A percentile compares a stretch with the other conserved stretches of the same genome.
phyloP scores from a whole-genome alignment of 2,113 vertebrate species.

The Chamaetylas fuelleborni region DNA sequence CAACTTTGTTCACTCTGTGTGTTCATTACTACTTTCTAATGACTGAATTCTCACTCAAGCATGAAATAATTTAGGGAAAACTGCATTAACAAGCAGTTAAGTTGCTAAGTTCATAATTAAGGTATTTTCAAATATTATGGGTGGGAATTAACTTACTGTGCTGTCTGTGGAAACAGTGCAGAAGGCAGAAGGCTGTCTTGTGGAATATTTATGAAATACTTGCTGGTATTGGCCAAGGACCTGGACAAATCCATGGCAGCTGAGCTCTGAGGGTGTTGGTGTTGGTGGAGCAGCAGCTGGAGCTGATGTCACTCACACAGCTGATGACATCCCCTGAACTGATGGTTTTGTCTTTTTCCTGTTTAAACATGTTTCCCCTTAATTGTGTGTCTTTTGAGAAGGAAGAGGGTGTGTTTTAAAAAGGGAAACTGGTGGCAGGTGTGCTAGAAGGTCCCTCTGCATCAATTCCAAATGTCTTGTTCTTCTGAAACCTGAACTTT shows the following conservation, averaged over 20 bases:
- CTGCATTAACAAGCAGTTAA: neutral
- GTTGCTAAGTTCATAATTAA: slow-evolving; percentile 17
- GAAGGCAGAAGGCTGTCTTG: neutral
- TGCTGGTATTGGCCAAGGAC: neutral
- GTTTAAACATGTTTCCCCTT: neutral
- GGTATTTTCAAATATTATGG: slow-evolving; percentile 33
- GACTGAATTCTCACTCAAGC: slow-evolving; percentile 4
- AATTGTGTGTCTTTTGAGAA: neutral
- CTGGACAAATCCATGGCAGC: accelerated
- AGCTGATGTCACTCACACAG: neutral
- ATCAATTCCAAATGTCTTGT: neutral
- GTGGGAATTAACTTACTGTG: neutral
- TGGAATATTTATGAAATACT: neutral
- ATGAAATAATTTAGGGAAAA: slow-evolving; percentile 29
- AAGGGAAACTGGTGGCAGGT: neutral
- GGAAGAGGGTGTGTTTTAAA: neutral
- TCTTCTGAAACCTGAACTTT: neutral
- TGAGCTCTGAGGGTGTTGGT: neutral
- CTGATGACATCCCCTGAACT: neutral
- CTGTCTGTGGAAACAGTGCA: neutral
- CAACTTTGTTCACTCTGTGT: neutral
- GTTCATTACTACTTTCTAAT: slow-evolving; percentile 17
- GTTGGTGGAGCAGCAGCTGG: accelerated
- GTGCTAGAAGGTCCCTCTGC: neutral
- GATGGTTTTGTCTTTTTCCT: neutral